These are phyloP conservation scores for Corythaeola cristata DNA, from an alignment of 2,113 vertebrate species.

Conservation along the genomic window DNA sequence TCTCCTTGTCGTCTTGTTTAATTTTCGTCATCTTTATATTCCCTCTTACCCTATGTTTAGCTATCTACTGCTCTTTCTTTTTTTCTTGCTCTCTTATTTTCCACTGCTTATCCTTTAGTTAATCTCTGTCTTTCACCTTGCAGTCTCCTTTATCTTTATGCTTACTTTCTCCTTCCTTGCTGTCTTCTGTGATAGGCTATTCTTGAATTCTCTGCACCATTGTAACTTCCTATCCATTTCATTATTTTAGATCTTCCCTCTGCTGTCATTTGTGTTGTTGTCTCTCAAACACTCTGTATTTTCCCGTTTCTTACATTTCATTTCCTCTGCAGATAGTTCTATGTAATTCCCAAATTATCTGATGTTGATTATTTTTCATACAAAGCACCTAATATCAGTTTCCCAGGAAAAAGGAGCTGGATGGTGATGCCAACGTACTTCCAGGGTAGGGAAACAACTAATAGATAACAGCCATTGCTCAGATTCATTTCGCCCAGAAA, in stretches of 20 bases:
- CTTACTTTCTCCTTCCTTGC: neutral
- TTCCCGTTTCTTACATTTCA: neutral
- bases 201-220: neutral
- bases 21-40: neutral
- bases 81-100: neutral
- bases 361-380: neutral
- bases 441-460: neutral
- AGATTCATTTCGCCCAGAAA: neutral
- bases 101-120: neutral
- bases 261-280: neutral
- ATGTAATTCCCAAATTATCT: neutral
- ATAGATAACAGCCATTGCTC: neutral
- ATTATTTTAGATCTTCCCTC: neutral
- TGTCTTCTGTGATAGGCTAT: neutral
- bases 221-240: neutral
- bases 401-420: neutral
- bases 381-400: neutral
- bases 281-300: neutral
- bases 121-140: neutral
- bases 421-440: neutral
- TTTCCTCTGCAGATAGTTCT: neutral
- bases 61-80: neutral
- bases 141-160: neutral
- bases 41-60: neutral
- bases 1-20: neutral